Evolutionary conservation across 2,888 invertebrate species (phyloP).

Genomic region (Caenorhabditis sp.): DNA sequence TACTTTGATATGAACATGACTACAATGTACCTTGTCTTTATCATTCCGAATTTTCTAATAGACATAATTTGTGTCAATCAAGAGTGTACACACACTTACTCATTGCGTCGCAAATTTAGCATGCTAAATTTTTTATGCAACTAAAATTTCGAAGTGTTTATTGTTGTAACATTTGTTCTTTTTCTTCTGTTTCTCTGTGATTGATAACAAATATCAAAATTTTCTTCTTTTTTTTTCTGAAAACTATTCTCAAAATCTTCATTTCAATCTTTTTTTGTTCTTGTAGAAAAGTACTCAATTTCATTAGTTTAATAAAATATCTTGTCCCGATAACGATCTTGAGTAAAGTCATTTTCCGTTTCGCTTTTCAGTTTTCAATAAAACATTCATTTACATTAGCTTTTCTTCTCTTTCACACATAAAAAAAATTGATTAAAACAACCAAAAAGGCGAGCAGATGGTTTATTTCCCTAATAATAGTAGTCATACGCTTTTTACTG

Average conservation of each 20-base stretch:
- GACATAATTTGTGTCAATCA: not conserved
- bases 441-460: not conserved
- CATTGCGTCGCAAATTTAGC: not conserved
- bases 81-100: too few species aligned
- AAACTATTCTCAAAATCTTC: not conserved
- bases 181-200: not conserved
- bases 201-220: not conserved
- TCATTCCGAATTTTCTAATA: not conserved
- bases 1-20: not conserved
- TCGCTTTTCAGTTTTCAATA: not conserved
- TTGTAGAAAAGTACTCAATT: not conserved
- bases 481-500: not conserved
- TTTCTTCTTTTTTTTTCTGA: not conserved
- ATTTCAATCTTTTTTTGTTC: not conserved
- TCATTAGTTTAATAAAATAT: not conserved
- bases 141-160: not conserved
- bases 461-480: not conserved
- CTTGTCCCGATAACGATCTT: not conserved
- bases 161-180: not conserved
- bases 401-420: not conserved
- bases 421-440: constrained; percentile 1
- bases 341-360: not conserved
- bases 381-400: not conserved
- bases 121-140: not conserved
- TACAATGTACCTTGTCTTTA: not conserved